These are phyloP conservation scores for Neodiprion lecontei DNA, from an alignment of 1,140 invertebrate genomes.

Conservation along the genomic window DNA sequence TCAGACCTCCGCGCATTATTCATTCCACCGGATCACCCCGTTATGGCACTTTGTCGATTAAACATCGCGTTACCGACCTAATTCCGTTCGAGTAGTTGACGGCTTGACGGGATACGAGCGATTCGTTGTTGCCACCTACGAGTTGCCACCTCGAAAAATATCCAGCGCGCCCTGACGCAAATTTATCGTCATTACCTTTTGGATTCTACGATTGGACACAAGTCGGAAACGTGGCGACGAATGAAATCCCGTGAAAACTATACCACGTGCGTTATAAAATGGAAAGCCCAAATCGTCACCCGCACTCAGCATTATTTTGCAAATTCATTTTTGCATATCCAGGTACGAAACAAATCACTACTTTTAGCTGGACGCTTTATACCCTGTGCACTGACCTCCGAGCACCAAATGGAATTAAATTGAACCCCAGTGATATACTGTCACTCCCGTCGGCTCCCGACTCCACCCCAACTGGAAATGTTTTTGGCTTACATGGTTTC, in stretches of 20 bases:
- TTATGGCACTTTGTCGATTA: conserved; percentile 7
- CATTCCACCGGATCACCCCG: neutral
- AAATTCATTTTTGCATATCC: too few relatives aligned
- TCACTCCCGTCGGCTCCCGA: too few relatives aligned
- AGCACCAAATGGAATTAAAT: too few relatives aligned
- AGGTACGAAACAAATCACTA: too few relatives aligned
- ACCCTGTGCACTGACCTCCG: too few relatives aligned
- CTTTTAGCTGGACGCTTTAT: too few relatives aligned
- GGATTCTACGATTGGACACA: neutral
- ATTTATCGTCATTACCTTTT: neutral
- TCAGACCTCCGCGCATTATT: neutral
- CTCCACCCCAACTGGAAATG: too few relatives aligned
- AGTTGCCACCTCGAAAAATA: neutral
- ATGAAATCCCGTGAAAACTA: neutral
- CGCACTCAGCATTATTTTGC: too few relatives aligned
- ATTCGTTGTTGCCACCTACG: neutral
- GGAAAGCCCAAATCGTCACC: too few relatives aligned
- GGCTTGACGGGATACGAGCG: neutral
- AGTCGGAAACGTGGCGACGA: neutral
- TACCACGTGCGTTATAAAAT: too few relatives aligned
- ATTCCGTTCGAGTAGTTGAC: neutral
- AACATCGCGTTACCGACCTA: neutral
- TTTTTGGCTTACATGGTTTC: neutral
- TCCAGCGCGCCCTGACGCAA: neutral
- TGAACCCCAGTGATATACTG: too few relatives aligned